These are phyloP conservation scores for Nemoura dubitans DNA, from an alignment of 2,888 invertebrate genomes.

Conservation along the genomic window DNA sequence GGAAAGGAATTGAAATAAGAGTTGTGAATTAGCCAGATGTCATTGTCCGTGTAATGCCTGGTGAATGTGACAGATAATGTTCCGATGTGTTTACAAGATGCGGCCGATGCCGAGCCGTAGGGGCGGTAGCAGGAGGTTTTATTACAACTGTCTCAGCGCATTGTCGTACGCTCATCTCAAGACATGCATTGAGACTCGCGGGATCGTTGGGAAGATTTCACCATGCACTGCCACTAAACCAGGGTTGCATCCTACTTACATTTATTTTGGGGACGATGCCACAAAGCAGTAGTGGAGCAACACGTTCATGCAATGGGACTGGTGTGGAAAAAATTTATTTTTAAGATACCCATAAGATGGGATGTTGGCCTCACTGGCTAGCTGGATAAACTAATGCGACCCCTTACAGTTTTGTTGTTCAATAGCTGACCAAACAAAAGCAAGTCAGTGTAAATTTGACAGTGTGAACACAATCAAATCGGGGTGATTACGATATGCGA, in stretches of 20 bases:
- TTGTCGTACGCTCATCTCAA: too few relatives aligned
- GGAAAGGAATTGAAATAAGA: background rate
- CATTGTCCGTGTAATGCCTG: conserved; percentile 25
- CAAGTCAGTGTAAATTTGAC: background rate
- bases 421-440: background rate
- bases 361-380: too few relatives aligned
- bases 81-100: conserved; percentile 20
- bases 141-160: conserved; percentile 1
- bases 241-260: background rate
- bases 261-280: background rate
- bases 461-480: background rate
- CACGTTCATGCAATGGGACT: background rate
- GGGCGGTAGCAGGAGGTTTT: background rate
- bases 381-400: too few relatives aligned
- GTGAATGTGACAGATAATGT: conserved; percentile 24
- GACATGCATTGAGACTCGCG: background rate
- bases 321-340: background rate
- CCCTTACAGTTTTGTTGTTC: too few relatives aligned
- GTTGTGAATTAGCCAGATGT: conserved; percentile 25
- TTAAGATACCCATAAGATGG: background rate
- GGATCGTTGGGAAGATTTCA: background rate
- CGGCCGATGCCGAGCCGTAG: background rate
- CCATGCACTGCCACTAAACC: background rate
- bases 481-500: background rate
- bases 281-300: too few relatives aligned